Percentiles rank a stretch among this genome's conserved stretches.
Evolutionary conservation across 2,888 invertebrate species (phyloP).

Genomic region (Polyploca ridens): DNA sequence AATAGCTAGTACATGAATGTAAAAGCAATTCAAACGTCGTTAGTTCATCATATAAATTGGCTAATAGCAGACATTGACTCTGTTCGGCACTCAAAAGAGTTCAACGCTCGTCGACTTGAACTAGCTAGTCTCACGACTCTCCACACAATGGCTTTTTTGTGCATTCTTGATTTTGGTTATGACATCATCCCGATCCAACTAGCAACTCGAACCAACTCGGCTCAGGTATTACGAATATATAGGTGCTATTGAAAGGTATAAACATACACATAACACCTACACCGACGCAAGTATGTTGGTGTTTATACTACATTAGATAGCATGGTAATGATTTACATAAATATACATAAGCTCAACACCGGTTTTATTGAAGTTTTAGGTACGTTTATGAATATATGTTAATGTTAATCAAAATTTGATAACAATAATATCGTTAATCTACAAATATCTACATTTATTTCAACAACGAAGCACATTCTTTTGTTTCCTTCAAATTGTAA

Average conservation of each 20-base stretch:
- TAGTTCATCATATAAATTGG: constrained; percentile 66
- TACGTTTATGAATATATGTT: no score
- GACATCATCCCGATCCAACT: constrained; percentile 69
- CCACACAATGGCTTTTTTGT: constrained; percentile 82
- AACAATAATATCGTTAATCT: no score
- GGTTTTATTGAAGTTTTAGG: background rate
- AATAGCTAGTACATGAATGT: constrained; percentile 28
- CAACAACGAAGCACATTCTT: background rate
- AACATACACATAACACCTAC: background rate
- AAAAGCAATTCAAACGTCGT: constrained; percentile 58
- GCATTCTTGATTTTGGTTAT: constrained; percentile 76
- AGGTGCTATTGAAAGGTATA: background rate
- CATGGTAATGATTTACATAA: no score
- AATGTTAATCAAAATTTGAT: no score
- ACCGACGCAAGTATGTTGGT: background rate
- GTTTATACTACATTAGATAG: background rate
- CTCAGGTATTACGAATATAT: background rate
- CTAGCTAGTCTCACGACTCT: constrained; percentile 77
- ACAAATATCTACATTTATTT: background rate
- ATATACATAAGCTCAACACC: no score
- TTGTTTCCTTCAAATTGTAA: background rate
- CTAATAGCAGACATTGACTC: constrained; percentile 76
- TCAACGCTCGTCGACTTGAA: constrained; percentile 76
- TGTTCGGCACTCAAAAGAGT: constrained; percentile 73
- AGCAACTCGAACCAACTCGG: constrained; percentile 34